phyloP scores from a whole-genome alignment of 2,888 invertebrate genomes.

The Lamproptera curius region DNA sequence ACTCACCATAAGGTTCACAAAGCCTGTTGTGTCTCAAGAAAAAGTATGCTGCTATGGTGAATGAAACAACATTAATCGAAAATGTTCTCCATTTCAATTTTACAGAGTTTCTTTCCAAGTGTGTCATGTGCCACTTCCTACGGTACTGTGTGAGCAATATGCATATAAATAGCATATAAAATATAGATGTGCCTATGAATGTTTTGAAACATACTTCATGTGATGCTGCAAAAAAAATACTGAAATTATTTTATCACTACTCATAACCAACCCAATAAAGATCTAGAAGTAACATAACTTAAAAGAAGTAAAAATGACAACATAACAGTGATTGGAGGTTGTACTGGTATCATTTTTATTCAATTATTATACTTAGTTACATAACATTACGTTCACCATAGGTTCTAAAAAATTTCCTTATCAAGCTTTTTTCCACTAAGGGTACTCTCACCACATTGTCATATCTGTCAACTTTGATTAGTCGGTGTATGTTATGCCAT shows the following conservation, averaged over 20 bases:
- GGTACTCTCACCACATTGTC: too few relatives aligned
- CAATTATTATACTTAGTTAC: too few relatives aligned
- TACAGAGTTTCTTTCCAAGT: constrained; percentile 82
- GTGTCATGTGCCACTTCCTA: constrained; percentile 74
- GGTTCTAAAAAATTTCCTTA: too few relatives aligned
- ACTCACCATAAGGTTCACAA: constrained; percentile 95
- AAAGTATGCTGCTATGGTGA: constrained; percentile 89
- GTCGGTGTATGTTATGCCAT: too few relatives aligned
- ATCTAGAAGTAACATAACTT: too few relatives aligned
- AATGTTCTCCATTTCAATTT: constrained; percentile 88
- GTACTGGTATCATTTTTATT: too few relatives aligned
- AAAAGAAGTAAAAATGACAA: too few relatives aligned
- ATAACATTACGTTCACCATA: too few relatives aligned
- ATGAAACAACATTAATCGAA: constrained; percentile 84
- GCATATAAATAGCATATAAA: constrained; percentile 92
- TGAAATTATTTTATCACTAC: background rate
- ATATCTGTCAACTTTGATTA: too few relatives aligned
- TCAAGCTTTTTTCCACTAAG: too few relatives aligned
- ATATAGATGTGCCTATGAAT: constrained; percentile 90
- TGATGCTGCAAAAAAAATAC: constrained; percentile 76
- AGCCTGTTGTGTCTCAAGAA: constrained; percentile 93
- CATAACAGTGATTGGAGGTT: too few relatives aligned
- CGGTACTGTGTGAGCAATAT: constrained; percentile 83
- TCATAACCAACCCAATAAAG: too few relatives aligned
- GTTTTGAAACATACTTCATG: constrained; percentile 93